Base-by-base conservation (phyloP, 2,888 invertebrate genomes). In the Magallana nippona region DNA sequence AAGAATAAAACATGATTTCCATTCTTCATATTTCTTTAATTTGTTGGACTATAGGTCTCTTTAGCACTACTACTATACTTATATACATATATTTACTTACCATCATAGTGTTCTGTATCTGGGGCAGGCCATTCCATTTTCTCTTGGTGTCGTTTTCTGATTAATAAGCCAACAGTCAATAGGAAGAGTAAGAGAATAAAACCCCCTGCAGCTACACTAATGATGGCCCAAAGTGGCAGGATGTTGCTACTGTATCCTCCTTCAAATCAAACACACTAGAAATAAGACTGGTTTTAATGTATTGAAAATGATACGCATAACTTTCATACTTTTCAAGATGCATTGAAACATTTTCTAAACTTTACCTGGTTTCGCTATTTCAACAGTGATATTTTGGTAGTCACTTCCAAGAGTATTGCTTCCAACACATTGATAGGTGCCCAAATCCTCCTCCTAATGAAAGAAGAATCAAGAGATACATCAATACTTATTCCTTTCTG, bases 51-150 rank as follows among this genome's bases (percentile, higher is more conserved):
- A 27, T 27, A 27, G 27, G 27, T 27, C 27, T 27, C 1, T n/a
- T 27, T 27, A 27, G 2, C 27, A 27, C 27, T 27, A 27, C 27
- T 27, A 27, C 27, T 27, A 27, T 27, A 27, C n/a, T n/a, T n/a
- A n/a, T n/a, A n/a, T n/a, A n/a, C n/a, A 27, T 1, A n/a, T 55
- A 19, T 32, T 57, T 22, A 44, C 81, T 44, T 19, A 89, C 89
- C 88, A 77, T 88, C 88, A 85, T 82, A 89, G 32, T 88, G 71
- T 11, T 81, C 84, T 13, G 84, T 22, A 79, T 89, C 86, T 11
- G 87, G 86, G 32, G 87, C 85, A 27, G 79, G 81, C 89, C 89
- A 89, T 22, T 87, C 87, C 10, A 89, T 55, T 15, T 83, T 55
- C 32, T 88, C 84, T 27, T 85, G 79, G 27, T 15, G 44, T 17